Base-by-base conservation (phyloP, 2,113 vertebrate genomes). In the Ceuthmochares aereus region DNA sequence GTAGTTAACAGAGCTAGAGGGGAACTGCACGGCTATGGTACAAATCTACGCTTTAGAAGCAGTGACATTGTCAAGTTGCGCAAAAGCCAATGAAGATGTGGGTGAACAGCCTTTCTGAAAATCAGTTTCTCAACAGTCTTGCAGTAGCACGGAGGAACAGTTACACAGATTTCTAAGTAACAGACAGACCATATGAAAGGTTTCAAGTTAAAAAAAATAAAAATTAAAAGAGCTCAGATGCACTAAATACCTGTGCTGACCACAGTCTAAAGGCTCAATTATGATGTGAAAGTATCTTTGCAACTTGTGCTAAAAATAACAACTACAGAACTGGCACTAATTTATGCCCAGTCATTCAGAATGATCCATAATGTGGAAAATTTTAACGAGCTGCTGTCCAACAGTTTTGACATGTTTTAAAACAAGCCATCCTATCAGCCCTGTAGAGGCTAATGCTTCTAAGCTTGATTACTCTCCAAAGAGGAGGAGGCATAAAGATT, bases 331-430 rank as follows among this genome's bases (percentile, higher is more conserved):
- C n/a, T 73, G 36, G 43, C 52, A 75, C 21, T 78, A 75, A 93
- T 69, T 79, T 87, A 83, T 58, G 58, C 21, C 81, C 66, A 88
- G 58, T 81, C 91, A 91, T 55, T 78, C 76, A 75, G 77, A 89
- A 89, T 49, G 40, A 83, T 91, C 54, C 55, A 72, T 60, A 91
- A 95, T 9, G 47, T 40, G 20, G 40, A 87, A 72, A 36, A 37
- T 97, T 91, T 85, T 82, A 91, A 91, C 75, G 89, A 89, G 74
- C 42, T 95, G 59, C 62, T 59, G 18, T 76, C 68, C 77, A 87
- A 54, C 26, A 60, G n/a, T 69, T 93, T 89, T 90, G 84, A 77
- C 29, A 13, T 66, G 55, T 91, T 95, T 89, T 87, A 69, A 90
- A 96, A 89, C 78, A 87, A 66, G n/a, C 27, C 66, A 66, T 29